Base-by-base conservation (phyloP, 64 coral and sea anemone species). In the Pachyseris speciosa region DNA sequence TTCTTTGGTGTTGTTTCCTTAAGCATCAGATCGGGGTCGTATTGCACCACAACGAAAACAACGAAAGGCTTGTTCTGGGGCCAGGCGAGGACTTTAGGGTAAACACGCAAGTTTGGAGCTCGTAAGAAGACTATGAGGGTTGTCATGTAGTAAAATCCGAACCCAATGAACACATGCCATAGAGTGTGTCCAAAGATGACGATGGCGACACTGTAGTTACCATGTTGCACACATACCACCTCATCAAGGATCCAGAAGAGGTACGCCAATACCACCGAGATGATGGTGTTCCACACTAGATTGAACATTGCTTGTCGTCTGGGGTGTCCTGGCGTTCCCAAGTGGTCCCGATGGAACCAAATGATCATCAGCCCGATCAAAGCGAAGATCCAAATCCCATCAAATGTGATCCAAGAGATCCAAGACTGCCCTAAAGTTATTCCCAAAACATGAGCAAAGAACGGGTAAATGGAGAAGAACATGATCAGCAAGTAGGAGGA, bases 401-500 rank as follows among this genome's bases (percentile, higher is more conserved):
- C 69, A 72, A 72, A 72, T 19, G 37, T 43, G 39, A 72, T 43
- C 69, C 69, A 72, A 72, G 69, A 39, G 39, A 72, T 72, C 69
- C 69, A 72, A 3, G 34, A n/a, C 37, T 72, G 8, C 34, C 4
- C 13, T 19, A 72, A 22, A 42, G 69, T 72, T 5, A 72, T 43
- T 72, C 69, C 69, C 69, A 72, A 39, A 39, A 72, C 34, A 43
- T 72, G 69, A 72, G 39, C 36, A 72, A 72, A 72, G 69, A 72
- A 72, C 19, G 69, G 69, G 39, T 72, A 72, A 11, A 72, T 72
- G 32, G 69, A 42, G 36, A 72, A 72, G 19, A 72, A 39, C 34
- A 72, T 39, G 39, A 43, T 72, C 69, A 72, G 34, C 69, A 72
- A 19, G 36, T 43, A 42, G 9, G 69, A 72, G 39, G 17, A 22